Base-by-base conservation (phyloP, 2,888 invertebrate genomes). In the Tanytarsus gracilentus region DNA sequence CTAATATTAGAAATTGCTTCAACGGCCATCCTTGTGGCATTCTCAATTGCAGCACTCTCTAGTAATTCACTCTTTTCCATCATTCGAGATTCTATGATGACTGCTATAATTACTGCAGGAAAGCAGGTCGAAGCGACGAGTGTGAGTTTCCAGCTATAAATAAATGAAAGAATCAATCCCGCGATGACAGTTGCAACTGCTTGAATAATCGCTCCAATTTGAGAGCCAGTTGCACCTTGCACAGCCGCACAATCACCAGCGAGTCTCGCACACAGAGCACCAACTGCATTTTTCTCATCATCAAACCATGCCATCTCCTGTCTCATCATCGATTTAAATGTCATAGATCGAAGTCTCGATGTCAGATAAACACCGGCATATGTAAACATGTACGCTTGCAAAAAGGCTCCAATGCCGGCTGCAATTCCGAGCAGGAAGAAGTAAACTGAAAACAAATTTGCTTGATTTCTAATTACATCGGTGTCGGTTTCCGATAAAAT, bases 231-330 rank as follows among this genome's bases (percentile, higher is more conserved):
- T 1, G 85, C 81, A 60, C 87, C 86, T 69, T 86, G 86, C 1
- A 87, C 83, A n/a, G 82, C 83, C 0, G 85, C 81, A 1, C 86
- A 85, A 66, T 87, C 87, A 0, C 85, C 82, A 0, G 87, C 83
- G 0, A 87, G 71, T 8, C 85, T 74, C 0, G 84, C 78, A 66
- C 85, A 83, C 0, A 87, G 69, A 0, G 85, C 83, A 0, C 87
- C 87, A 1, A 85, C 80, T 1, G 83, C 83, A 68, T 88, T 86
- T 8, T 69, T 66, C 0, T 82, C 75, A 48, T 82, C 77, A 67
- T 88, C 87, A 67, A 82, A 87, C 81, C 84, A 87, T 2, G 82
- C 84, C 64, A 86, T 82, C 67, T 87, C 87, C 69, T 87, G 88
- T 29, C 76, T 74, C 53, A 90, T 66, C 76, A 86, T 84, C 1